Evolutionary conservation across 2,797 vertebrate species (phyloP), one percentile per base, ranked within the genome.

Genomic region (Sebastes steindachneri): DNA sequence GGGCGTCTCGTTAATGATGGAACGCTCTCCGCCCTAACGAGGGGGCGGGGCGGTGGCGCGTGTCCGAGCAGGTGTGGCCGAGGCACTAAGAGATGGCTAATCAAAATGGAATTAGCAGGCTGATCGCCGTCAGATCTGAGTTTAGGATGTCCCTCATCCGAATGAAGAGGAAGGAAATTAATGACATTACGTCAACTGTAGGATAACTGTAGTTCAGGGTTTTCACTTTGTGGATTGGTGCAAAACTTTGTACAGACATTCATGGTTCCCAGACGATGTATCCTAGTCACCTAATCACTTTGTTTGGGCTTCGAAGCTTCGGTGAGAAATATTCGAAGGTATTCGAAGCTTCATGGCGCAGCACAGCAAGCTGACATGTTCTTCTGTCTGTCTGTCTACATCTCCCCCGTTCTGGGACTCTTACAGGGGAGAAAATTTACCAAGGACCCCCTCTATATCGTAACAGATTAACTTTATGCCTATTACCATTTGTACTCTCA

Each of bases 41-140:
- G 74, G 70, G 68, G 78, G 86, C 7, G 58, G 84, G 29, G 82
- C 72, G 62, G 75, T 45, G 77, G 60, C 29, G 77, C 86, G 29
- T 92, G 80, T 87, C 91, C 23, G 25, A 88, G 85, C 90, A 93
- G 91, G 91, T 92, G 92, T 90, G 91, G 85, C 77, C 53, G 23
- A 77, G 60, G 74, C 67, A 14, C 73, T 72, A 73, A 68, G 81
- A 84, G 78, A 78, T 73, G 81, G 59, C 74, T 77, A 79, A 90
- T 94, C 75, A 89, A 87, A 88, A 80, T 76, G 70, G 79, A 86
- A 91, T 90, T 87, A 87, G 85, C 1, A 3, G 55, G 73, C 51
- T 73, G 85, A 85, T 82, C 58, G 23, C 60, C 35, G 35, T 84
- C 68, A 54, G 25, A 65, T 79, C 48, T 69, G 73, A 86, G 78